Evolutionary conservation across 2,113 vertebrate species (phyloP), one percentile per base, ranked within the genome.

Genomic region (Oryzias melastigma): DNA sequence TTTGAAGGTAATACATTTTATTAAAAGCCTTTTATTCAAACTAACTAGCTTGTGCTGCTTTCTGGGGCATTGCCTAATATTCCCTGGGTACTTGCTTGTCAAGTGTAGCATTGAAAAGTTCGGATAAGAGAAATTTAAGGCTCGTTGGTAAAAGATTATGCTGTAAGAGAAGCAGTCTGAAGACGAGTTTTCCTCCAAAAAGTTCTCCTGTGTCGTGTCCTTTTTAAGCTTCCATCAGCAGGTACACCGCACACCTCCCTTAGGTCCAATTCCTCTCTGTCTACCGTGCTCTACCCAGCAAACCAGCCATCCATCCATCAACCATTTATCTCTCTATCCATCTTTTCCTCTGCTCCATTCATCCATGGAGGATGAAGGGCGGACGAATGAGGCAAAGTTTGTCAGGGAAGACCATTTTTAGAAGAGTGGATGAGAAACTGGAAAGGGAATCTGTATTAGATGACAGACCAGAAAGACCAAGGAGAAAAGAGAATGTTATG

Each of bases 201-300:
- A 65, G 55, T 75, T 82, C 61, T 67, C 49, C 5, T 20, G 55
- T 73, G 25, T 80, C 73, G 64, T 78, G 78, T 82, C 81, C 74
- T 85, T 87, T 87, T 81, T 76, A 71, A 84, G 85, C 88, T 74
- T 89, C 80, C 87, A 85, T 90, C 86, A 90, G 86, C 85, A 83
- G 82, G 81, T 83, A 81, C 82, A 65, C 72, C 68, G 56, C 77
- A 67, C 62, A 50, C 41, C 65, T 83, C 84, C 71, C 82, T 17
- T 20, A 73, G 68, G 84, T 75, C 71, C 29, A 17, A 84, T 89
- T 73, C 66, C 82, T 84, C 81, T 73, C 59, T 27, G 64, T 74
- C 70, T 71, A 29, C 53, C 52, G 35, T 56, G 58, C 56, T 49
- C 63, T 27, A 64, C 50, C 27, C 75, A 59, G 56, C 63, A 71